A percentile compares a stretch with the other conserved stretches of the same genome.
Evolutionary conservation across 2,888 invertebrate species (phyloP).

Genomic region (Halocaridina rubra): DNA sequence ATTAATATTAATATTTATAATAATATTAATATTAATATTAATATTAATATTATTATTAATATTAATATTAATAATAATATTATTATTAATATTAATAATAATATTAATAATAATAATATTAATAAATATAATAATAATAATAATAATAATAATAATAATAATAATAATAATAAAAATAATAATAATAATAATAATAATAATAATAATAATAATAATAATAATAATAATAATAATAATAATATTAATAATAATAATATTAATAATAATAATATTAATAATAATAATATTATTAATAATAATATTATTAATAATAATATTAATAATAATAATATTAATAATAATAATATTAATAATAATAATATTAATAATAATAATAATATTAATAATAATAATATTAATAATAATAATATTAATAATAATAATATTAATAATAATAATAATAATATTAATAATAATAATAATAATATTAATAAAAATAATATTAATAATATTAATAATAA

Average conservation of each 20-base stretch:
- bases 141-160: background rate
- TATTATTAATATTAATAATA: too few species aligned
- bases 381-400: background rate
- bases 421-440: background rate
- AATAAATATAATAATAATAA: background rate
- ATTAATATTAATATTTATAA: background rate
- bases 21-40: background rate
- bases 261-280: background rate
- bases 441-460: background rate
- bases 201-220: background rate
- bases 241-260: background rate
- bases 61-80: too few species aligned
- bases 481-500: background rate
- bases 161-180: background rate
- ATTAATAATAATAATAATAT: background rate
- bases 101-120: background rate
- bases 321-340: background rate
- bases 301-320: background rate
- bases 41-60: background rate
- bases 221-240: background rate
- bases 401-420: background rate
- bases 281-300: background rate
- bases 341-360: background rate
- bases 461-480: too few species aligned
- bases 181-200: background rate